phyloP scores from a whole-genome alignment of 2,888 invertebrate genomes.

The Helicoverpa assulta region DNA sequence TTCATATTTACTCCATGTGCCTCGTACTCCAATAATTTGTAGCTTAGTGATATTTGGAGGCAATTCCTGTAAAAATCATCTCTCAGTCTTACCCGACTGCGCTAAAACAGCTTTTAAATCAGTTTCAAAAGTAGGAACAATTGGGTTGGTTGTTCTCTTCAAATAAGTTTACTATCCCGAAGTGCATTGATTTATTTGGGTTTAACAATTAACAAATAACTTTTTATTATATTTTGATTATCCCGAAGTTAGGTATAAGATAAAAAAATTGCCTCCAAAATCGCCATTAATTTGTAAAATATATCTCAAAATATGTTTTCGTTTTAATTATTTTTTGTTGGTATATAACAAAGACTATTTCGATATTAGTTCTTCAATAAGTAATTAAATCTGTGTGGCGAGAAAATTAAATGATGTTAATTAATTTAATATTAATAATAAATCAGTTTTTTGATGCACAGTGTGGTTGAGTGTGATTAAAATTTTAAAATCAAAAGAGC shows the following conservation, averaged over 20 bases:
- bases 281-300: slow-evolving; percentile 32
- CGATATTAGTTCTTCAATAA: slow-evolving; percentile 32
- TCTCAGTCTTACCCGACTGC: no score
- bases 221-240: no score
- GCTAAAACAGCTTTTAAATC: no score
- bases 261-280: slow-evolving; percentile 20
- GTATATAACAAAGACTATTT: slow-evolving; percentile 16
- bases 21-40: slow-evolving; percentile 17
- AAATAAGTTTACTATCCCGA: no score
- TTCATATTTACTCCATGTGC: slow-evolving; percentile 20
- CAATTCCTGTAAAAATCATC: slow-evolving; percentile 4
- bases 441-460: slow-evolving; percentile 20
- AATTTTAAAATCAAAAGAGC: background rate
- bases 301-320: slow-evolving; percentile 37
- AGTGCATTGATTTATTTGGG: no score
- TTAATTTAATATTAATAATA: slow-evolving; percentile 3
- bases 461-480: slow-evolving; percentile 15
- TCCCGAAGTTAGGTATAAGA: background rate
- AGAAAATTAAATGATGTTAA: background rate
- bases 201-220: no score
- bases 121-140: background rate
- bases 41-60: slow-evolving; percentile 34
- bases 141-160: background rate
- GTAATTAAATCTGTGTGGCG: slow-evolving; percentile 2
- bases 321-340: slow-evolving; percentile 24